Base-by-base conservation (phyloP, 2,113 vertebrate species). In the Paratilapia polleni region DNA sequence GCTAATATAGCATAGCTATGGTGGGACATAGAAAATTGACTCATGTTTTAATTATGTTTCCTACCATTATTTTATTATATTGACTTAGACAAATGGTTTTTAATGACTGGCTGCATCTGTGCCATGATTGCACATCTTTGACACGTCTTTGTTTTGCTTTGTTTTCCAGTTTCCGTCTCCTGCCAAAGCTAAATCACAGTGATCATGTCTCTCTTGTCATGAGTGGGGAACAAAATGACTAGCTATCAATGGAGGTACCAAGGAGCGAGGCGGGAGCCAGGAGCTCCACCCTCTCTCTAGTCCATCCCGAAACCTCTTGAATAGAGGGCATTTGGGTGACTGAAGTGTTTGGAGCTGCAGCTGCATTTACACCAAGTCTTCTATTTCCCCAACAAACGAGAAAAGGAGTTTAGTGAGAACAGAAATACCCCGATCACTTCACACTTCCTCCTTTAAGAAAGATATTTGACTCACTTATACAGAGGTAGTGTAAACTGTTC, bases 171-270 rank as follows among this genome's bases (percentile, higher is more conserved):
- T 38, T 79, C 38, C 0, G 6, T 82, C 24, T 34, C 54, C 43
- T 22, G 54, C 34, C 15, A 1, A 22, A 64, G 47, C 26, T 47
- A 76, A 89, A 92, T 82, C 78, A 89, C 57, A 68, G 88, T 87
- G 26, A 89, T 92, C 43, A 11, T 6, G 0, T 2, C 5, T 14
- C 66, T 77, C 78, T 89, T 47, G 62, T 82, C 74, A 83, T 17
- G 60, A 91, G 87, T 88, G 79, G 52, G 84, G 80, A 77, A 64
- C 38, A 28, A 86, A 88, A 92, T 17, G 43, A 89, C 85, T 12
- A 62, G 66, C 79, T 86, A 78, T 82, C 13, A 6, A 79, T 31
- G 0, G 10, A 58, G 15, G 26, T 12, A 7, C 28, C 34, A 26
- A 78, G 58, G 59, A 83, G 49, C 64, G 56, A 78, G 84, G 77